phyloP scores from a whole-genome alignment of 2,113 vertebrate species.

The Cepphus grylle region DNA sequence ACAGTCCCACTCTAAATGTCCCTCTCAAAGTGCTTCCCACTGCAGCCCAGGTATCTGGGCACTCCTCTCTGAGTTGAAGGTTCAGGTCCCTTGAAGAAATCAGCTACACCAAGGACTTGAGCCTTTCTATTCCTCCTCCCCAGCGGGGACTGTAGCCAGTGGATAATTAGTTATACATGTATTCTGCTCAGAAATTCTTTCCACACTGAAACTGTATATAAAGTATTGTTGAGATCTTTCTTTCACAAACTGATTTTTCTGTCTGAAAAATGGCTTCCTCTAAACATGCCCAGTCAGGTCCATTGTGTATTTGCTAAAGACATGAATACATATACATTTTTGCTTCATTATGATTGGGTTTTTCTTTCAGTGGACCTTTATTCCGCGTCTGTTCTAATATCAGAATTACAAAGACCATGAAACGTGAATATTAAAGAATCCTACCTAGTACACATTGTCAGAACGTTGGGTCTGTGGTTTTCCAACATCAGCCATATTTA shows the following conservation, averaged over 20 bases:
- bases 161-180: background rate
- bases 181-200: background rate
- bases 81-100: background rate
- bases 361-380: background rate
- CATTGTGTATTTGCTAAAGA: background rate
- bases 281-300: background rate
- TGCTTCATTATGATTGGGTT: background rate
- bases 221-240: background rate
- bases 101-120: background rate
- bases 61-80: background rate
- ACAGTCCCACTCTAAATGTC: background rate
- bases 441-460: background rate
- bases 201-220: background rate
- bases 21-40: background rate
- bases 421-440: background rate
- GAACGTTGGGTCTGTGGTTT: accelerated
- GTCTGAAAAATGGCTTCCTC: background rate
- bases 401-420: background rate
- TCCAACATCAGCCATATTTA: background rate
- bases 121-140: background rate
- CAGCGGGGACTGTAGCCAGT: background rate
- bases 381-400: background rate
- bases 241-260: background rate
- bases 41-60: background rate
- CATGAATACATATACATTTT: background rate